These are phyloP conservation scores for Apodemia mormo DNA, from an alignment of 2,888 invertebrate genomes.

Conservation along the genomic window DNA sequence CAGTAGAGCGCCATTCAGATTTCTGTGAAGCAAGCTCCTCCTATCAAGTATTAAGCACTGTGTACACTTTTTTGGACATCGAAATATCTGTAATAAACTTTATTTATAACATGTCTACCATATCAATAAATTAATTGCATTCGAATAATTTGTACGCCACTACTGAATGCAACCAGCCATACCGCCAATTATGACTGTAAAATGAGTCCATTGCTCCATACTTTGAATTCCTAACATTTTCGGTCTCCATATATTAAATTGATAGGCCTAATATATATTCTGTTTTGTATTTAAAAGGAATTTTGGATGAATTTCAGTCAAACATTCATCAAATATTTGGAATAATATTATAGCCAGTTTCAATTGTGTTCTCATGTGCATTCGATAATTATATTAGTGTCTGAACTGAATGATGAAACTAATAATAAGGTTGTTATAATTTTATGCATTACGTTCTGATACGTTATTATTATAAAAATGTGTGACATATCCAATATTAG, in stretches of 20 bases:
- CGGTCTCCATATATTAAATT: slow-evolving; percentile 28
- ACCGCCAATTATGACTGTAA: slow-evolving; percentile 40
- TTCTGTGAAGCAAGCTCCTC: too few relatives aligned
- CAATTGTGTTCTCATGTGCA: background rate
- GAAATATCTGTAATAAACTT: slow-evolving; percentile 1
- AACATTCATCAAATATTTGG: slow-evolving; percentile 10
- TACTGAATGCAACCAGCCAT: slow-evolving; percentile 26
- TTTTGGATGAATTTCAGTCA: slow-evolving; percentile 5
- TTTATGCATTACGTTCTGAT: too few relatives aligned
- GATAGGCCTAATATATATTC: slow-evolving; percentile 5
- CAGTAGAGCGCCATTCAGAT: background rate
- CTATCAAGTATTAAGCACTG: too few relatives aligned
- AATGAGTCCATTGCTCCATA: slow-evolving; percentile 31
- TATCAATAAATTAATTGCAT: slow-evolving; percentile 37
- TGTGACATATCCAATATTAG: too few relatives aligned
- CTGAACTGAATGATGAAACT: background rate
- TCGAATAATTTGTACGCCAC: slow-evolving; percentile 32
- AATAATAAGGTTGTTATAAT: too few relatives aligned
- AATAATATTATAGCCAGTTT: slow-evolving; percentile 1
- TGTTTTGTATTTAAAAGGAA: slow-evolving; percentile 14
- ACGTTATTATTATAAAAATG: too few relatives aligned
- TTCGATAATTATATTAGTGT: background rate
- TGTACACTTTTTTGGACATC: too few relatives aligned
- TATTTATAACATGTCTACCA: slow-evolving; percentile 17
- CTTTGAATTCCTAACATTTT: slow-evolving; percentile 27